Conservation (phyloP, 2,797 vertebrate species). For the Coluber constrictor region DNA sequence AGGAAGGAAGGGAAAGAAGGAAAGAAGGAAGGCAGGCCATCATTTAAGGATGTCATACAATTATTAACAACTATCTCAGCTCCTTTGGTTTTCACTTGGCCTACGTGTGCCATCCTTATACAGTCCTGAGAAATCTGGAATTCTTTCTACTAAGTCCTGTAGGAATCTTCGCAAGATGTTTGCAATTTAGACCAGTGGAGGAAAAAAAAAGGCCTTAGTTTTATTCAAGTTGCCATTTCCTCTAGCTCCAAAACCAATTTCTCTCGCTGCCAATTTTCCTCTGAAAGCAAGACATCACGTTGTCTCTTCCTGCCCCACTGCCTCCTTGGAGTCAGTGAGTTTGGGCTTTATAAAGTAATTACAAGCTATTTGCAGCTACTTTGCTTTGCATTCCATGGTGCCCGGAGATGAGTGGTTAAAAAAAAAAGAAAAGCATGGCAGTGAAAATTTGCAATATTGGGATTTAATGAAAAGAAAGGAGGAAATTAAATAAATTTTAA, state of each 20-base stretch:
- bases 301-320: background rate
- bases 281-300: conserved; percentile 10
- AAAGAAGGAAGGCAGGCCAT: background rate
- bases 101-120: background rate
- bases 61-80: background rate
- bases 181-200: background rate
- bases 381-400: background rate
- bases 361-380: conserved; percentile 23
- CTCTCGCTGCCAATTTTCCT: background rate
- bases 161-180: background rate
- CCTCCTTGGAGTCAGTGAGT: background rate
- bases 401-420: no score
- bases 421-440: background rate
- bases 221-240: conserved; percentile 13
- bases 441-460: background rate
- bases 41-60: background rate
- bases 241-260: conserved; percentile 23
- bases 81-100: background rate
- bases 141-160: background rate
- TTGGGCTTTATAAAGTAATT: conserved; percentile 22
- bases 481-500: background rate
- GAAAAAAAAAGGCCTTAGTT: background rate
- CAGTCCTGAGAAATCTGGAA: background rate
- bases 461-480: background rate
- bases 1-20: background rate